These are phyloP conservation scores for Palythoa grandis DNA, from an alignment of 92 coral and sea anemone species.

Conservation along the genomic window DNA sequence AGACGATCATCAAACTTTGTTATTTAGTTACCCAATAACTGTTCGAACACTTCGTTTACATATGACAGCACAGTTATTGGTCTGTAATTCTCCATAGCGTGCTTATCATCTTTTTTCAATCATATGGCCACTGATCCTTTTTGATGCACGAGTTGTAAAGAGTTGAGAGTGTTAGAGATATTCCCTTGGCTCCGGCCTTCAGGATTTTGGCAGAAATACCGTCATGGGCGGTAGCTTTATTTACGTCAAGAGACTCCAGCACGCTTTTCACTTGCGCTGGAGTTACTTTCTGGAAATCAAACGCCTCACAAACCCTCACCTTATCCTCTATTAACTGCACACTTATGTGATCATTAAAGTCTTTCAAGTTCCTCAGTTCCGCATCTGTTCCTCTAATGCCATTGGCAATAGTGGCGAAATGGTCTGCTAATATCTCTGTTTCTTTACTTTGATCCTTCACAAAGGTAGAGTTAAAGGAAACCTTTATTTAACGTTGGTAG, in stretches of 20 bases:
- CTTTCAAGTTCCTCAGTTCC: not conserved
- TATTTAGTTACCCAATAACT: not conserved
- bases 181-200: conserved; percentile 49
- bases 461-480: not conserved
- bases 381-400: conserved; percentile 44
- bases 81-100: conserved; percentile 30
- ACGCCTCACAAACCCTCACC: not conserved
- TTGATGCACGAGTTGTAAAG: conserved; percentile 49
- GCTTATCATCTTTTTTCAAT: conserved; percentile 40
- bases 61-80: conserved; percentile 34
- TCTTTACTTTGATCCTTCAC: conserved; percentile 39
- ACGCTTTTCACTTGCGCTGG: conserved; percentile 30
- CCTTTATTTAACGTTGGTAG: too few species aligned
- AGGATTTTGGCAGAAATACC: conserved; percentile 44
- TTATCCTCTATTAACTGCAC: conserved; percentile 15
- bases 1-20: not conserved
- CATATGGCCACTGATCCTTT: conserved; percentile 37
- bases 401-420: conserved; percentile 51
- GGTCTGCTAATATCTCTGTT: conserved; percentile 31
- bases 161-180: conserved; percentile 34
- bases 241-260: conserved; percentile 38
- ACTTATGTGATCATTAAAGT: conserved; percentile 14
- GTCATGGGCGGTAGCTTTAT: conserved; percentile 54
- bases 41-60: conserved; percentile 19
- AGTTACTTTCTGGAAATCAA: conserved; percentile 7